Conservation (phyloP, 2,797 vertebrate genomes). For the Danio tinwini region DNA sequence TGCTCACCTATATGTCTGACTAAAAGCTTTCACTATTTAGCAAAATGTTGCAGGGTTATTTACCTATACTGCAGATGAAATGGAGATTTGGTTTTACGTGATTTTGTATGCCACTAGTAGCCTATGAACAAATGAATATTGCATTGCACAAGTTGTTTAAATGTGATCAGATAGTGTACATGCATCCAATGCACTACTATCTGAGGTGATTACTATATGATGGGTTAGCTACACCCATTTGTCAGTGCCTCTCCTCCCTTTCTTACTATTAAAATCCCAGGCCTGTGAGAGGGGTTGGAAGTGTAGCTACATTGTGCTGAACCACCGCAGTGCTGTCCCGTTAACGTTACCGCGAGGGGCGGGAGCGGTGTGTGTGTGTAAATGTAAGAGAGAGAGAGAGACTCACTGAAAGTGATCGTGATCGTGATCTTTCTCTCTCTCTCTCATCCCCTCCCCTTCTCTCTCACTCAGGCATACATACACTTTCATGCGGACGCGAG, state of each 20-base stretch:
- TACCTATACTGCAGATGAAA: neutral
- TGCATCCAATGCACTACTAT: neutral
- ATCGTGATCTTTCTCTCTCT: slow-evolving; percentile 34
- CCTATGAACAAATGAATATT: neutral
- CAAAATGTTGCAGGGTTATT: neutral
- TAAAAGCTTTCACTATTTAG: neutral
- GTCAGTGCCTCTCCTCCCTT: neutral
- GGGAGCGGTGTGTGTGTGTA: neutral
- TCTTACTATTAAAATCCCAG: slow-evolving; percentile 17
- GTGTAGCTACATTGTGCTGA: slow-evolving; percentile 35
- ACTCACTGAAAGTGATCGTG: slow-evolving; percentile 11
- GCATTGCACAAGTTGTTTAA: neutral
- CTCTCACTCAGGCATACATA: slow-evolving; percentile 22
- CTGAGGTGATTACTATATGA: neutral
- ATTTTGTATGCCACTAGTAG: neutral
- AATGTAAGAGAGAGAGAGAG: slow-evolving; percentile 26
- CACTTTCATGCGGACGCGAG: slow-evolving; percentile 32
- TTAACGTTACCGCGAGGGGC: slow-evolving; percentile 24
- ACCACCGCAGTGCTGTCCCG: slow-evolving; percentile 55
- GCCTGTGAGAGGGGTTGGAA: slow-evolving; percentile 8
- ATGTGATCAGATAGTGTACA: neutral
- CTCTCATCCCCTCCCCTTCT: slow-evolving; percentile 22
- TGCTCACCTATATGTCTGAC: neutral
- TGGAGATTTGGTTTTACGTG: neutral
- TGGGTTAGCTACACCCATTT: slow-evolving; percentile 1